A percentile compares a stretch with the other conserved stretches of the same genome.
Evolutionary conservation across 2,797 vertebrate genomes (phyloP).

Genomic region (Zonotrichia albicollis): DNA sequence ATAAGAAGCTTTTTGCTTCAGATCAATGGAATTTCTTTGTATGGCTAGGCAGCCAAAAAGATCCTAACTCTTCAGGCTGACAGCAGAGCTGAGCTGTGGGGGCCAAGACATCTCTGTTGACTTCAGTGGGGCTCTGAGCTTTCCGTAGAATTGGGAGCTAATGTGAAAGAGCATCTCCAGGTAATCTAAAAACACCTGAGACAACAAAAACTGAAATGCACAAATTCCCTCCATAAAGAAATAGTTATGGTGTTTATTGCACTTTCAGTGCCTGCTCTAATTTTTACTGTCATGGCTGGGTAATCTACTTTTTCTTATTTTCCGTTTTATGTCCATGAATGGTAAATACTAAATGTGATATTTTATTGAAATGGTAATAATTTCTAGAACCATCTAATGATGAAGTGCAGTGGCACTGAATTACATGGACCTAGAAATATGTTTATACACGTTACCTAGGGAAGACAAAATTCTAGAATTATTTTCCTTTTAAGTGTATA

Average conservation of each 20-base stretch:
- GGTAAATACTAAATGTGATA: slow-evolving; percentile 41
- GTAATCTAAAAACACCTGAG: background rate
- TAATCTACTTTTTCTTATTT: slow-evolving; percentile 14
- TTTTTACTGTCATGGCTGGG: slow-evolving; percentile 9
- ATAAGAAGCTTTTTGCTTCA: background rate
- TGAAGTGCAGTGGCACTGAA: background rate
- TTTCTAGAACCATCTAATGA: slow-evolving; percentile 31
- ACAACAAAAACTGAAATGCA: background rate
- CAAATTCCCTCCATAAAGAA: slow-evolving; percentile 16
- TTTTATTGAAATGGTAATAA: slow-evolving; percentile 35
- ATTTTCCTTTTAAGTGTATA: background rate
- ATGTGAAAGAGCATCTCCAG: background rate
- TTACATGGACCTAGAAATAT: background rate
- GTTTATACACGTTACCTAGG: background rate
- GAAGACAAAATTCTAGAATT: background rate
- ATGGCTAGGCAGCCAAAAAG: background rate
- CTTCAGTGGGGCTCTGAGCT: background rate
- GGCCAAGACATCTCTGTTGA: background rate
- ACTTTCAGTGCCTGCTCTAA: background rate
- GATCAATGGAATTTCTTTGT: background rate
- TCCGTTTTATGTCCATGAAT: background rate
- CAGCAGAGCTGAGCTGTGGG: background rate
- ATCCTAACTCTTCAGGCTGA: background rate
- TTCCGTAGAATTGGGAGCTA: background rate
- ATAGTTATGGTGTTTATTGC: background rate